Percentiles rank a stretch among this genome's conserved stretches.
phyloP scores from a whole-genome alignment of 2,888 invertebrate species.

The Pristionchus arcanus region DNA sequence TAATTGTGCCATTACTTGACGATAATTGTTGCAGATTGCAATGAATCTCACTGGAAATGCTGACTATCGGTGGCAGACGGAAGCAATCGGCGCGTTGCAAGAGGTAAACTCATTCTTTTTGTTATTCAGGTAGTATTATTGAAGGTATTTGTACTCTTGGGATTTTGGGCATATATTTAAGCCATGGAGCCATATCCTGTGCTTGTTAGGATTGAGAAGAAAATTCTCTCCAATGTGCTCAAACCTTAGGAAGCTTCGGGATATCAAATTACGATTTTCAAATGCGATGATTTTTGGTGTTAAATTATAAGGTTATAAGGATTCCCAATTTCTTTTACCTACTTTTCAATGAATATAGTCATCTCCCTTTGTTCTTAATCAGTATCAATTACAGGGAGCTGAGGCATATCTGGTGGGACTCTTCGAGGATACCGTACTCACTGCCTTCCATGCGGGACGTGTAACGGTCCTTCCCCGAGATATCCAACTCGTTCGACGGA shows the following conservation, averaged over 20 bases:
- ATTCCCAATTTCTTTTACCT: too few species aligned
- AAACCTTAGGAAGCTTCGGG: too few species aligned
- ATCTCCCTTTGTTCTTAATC: not conserved
- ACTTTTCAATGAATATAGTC: not conserved
- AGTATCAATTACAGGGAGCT: not conserved
- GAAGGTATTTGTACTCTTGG: not conserved
- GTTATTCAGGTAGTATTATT: too few species aligned
- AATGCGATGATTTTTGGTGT: too few species aligned
- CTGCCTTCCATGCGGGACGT: slow-evolving; percentile 28
- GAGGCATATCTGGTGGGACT: slow-evolving; percentile 48
- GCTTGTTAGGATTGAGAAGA: too few species aligned
- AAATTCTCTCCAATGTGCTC: too few species aligned
- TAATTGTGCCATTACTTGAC: too few species aligned
- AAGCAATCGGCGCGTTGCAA: slow-evolving; percentile 40
- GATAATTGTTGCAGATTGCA: slow-evolving; percentile 6
- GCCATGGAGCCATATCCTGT: too few species aligned
- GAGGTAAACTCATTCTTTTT: not conserved
- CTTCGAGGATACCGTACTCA: slow-evolving; percentile 50
- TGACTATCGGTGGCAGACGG: not conserved
- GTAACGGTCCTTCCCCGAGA: slow-evolving; percentile 47
- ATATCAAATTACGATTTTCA: too few species aligned
- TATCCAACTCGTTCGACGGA: slow-evolving; percentile 51
- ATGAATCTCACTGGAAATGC: not conserved
- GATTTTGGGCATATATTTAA: too few species aligned
- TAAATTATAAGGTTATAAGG: too few species aligned